These are phyloP conservation scores for Carcina quercana DNA, from an alignment of 2,888 invertebrate genomes.

Conservation along the genomic window DNA sequence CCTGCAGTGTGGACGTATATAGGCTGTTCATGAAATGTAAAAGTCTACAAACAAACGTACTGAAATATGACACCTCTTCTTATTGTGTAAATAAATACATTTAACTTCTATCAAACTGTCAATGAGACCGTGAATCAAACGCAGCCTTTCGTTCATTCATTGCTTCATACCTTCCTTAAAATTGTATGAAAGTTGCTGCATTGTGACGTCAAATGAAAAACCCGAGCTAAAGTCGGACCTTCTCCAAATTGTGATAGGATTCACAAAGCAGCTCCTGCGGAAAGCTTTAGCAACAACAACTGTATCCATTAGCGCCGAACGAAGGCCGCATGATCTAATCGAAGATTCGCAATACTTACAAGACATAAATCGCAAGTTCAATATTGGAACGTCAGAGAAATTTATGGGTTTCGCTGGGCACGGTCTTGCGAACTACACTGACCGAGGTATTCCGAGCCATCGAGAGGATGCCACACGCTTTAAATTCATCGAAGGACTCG, in stretches of 20 bases:
- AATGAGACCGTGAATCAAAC: too few species aligned
- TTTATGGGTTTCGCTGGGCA: slow-evolving; percentile 49
- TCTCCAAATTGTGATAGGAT: not conserved
- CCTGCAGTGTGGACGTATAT: too few species aligned
- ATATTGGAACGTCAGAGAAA: slow-evolving; percentile 53
- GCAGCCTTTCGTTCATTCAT: too few species aligned
- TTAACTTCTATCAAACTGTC: too few species aligned
- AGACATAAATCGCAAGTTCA: slow-evolving; percentile 52
- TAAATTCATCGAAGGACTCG: slow-evolving; percentile 48
- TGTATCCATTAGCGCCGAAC: slow-evolving; percentile 21
- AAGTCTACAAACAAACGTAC: too few species aligned
- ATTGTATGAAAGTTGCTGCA: too few species aligned
- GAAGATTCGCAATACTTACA: slow-evolving; percentile 32
- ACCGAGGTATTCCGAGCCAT: slow-evolving; percentile 48
- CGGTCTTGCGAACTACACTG: slow-evolving; percentile 41
- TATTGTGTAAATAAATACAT: too few species aligned
- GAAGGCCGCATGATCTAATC: slow-evolving; percentile 34
- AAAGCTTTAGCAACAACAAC: slow-evolving; percentile 14
- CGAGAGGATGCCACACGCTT: slow-evolving; percentile 39
- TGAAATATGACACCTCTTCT: too few species aligned
- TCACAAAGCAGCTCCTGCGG: too few species aligned
- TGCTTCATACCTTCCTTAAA: too few species aligned
- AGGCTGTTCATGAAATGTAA: too few species aligned
- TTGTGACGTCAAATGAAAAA: too few species aligned
- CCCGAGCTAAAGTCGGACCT: slow-evolving; percentile 1